Percentiles rank a stretch among this genome's conserved stretches.
phyloP scores from a whole-genome alignment of 64 coral and sea anemone species.

The Pachyseris speciosa region DNA sequence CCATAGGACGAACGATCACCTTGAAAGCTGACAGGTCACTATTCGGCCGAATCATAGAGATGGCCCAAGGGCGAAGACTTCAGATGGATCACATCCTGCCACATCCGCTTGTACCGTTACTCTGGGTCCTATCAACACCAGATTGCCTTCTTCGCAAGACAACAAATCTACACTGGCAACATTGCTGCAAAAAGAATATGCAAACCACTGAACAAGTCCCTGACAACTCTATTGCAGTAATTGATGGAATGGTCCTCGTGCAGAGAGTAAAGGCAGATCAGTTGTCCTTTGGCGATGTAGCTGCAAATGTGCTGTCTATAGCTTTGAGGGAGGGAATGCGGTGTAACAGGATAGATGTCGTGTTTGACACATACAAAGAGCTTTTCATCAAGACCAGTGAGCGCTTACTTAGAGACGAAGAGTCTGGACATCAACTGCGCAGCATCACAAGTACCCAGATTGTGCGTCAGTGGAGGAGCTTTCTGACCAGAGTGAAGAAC shows the following conservation, averaged over 20 bases:
- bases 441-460: constrained; percentile 8
- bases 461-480: constrained; percentile 2
- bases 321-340: neutral
- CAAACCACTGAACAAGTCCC: neutral
- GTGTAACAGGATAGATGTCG: neutral
- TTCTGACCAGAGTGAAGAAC: neutral
- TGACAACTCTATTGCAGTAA: constrained; percentile 32
- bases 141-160: constrained; percentile 11
- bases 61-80: constrained; percentile 34
- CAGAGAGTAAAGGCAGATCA: constrained; percentile 53
- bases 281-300: constrained; percentile 34
- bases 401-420: too few species aligned
- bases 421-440: too few species aligned
- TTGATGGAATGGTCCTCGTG: constrained; percentile 42
- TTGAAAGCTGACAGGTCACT: constrained; percentile 65
- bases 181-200: constrained; percentile 32
- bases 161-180: constrained; percentile 15
- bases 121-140: constrained; percentile 52
- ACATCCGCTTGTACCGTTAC: constrained; percentile 45
- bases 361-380: constrained; percentile 20
- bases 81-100: constrained; percentile 30
- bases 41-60: constrained; percentile 47
- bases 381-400: too few species aligned
- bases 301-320: neutral
- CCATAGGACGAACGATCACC: constrained; percentile 45